These are phyloP conservation scores for Dryocosmus kuriphilus DNA, from an alignment of 2,888 invertebrate species.

Conservation along the genomic window DNA sequence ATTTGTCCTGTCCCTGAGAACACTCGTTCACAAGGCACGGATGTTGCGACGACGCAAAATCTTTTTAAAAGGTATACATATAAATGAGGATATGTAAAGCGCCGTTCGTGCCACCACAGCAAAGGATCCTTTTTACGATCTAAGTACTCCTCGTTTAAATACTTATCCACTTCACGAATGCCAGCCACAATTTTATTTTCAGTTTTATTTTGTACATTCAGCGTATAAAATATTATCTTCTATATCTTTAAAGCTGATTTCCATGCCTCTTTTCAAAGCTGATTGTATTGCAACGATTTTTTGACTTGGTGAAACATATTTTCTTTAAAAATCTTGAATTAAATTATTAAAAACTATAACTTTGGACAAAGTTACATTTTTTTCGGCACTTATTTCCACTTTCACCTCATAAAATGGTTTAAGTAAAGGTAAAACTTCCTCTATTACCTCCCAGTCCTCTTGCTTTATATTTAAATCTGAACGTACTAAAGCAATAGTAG, in stretches of 20 bases:
- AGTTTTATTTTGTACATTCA: background rate
- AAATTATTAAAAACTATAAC: background rate
- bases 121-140: background rate
- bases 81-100: too few relatives aligned
- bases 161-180: background rate
- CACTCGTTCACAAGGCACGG: background rate
- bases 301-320: background rate
- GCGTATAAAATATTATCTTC: background rate
- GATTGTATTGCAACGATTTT: background rate
- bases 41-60: background rate
- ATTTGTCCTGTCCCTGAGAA: background rate
- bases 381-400: too few relatives aligned
- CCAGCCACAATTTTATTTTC: background rate
- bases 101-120: too few relatives aligned
- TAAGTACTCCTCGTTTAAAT: background rate
- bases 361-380: background rate
- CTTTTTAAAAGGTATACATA: too few relatives aligned
- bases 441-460: background rate
- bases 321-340: background rate
- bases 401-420: background rate
- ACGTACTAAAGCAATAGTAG: conserved; percentile 19
- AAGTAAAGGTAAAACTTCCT: background rate
- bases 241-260: background rate
- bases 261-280: background rate
- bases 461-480: background rate